These are phyloP conservation scores for Anabacerthia variegaticeps DNA, from an alignment of 2,797 vertebrate species.

Conservation along the genomic window DNA sequence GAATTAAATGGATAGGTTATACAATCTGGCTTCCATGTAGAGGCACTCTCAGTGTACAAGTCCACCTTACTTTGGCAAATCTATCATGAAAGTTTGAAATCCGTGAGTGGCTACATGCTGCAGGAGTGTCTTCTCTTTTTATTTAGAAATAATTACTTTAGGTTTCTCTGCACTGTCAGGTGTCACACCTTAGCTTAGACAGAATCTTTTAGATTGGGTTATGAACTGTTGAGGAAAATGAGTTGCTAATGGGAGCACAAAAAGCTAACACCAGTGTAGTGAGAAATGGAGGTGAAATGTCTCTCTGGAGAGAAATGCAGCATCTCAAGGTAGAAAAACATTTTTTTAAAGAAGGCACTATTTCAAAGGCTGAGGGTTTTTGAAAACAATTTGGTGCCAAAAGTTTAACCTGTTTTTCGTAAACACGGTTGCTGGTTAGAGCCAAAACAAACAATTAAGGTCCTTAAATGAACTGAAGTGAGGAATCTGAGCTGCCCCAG, in stretches of 20 bases:
- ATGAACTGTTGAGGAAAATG: neutral
- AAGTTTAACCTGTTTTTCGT: slow-evolving; percentile 83
- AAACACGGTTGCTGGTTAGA: slow-evolving; percentile 68
- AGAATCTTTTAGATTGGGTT: neutral
- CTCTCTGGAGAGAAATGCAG: slow-evolving; percentile 30
- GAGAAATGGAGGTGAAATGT: slow-evolving; percentile 12
- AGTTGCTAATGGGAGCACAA: neutral
- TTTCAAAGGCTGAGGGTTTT: slow-evolving; percentile 69
- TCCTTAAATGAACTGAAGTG: slow-evolving; percentile 71
- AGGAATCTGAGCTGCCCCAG: slow-evolving; percentile 44
- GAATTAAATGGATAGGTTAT: neutral
- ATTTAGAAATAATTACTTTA: neutral
- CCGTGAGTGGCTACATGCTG: rapidly evolving
- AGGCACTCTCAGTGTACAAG: neutral
- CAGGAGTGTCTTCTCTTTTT: neutral
- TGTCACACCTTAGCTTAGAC: neutral
- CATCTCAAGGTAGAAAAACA: slow-evolving; percentile 45
- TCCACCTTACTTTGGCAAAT: neutral
- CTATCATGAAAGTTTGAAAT: neutral
- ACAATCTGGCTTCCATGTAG: neutral
- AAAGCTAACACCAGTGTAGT: neutral
- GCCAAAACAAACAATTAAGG: slow-evolving; percentile 74
- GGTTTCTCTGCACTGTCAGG: neutral
- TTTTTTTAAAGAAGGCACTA: slow-evolving; percentile 63
- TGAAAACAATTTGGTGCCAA: slow-evolving; percentile 78